Evolutionary conservation across 1,140 invertebrate species (phyloP), one percentile per base, ranked within the genome.

Genomic region (Zaprionus inermis): DNA sequence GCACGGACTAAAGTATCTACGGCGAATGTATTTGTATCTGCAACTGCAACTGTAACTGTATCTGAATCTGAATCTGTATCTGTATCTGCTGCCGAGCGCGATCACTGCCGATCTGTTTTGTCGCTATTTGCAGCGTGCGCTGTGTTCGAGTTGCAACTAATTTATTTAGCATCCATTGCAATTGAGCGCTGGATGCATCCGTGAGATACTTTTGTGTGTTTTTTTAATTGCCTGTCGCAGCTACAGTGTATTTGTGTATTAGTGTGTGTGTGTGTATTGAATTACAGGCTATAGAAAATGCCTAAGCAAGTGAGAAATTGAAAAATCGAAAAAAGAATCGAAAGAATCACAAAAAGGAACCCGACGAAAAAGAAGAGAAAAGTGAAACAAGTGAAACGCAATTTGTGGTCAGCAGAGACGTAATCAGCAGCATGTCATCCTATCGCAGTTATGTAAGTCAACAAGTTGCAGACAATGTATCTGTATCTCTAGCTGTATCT

Each of bases 391-490:
- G 38, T 69, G 7, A 34, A 24, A 60, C 44, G n/a, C n/a, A n/a
- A n/a, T n/a, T n/a, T n/a, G n/a, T n/a, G n/a, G 18, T 18, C 18
- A 52, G 38, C 30, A 54, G 38, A 52, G 86, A 88, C 79, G 73
- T 71, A 84, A 91, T 73, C 68, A 64, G 9, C 68, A 67, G 9
- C 67, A 75, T 91, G 90, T 91, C 90, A 72, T 91, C 90, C 71
- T 91, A 91, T 76, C 90, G 90, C 75, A 91, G 86, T 91, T 91
- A 91, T 91, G 90, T 91, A 91, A 91, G 90, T 91, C 77, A 76
- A 64, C 57, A 74, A 76, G 66, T 41, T 78, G 81, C 74, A 66
- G 56, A 32, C 55, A 64, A 78, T 78, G 60, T 82, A 74, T 77
- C 51, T 36, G 34, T 68, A 59, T 60, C 61, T 80, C 54, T 58